These are phyloP conservation scores for Tauraco erythrolophus DNA, from an alignment of 2,113 vertebrate species.

Conservation along the genomic window DNA sequence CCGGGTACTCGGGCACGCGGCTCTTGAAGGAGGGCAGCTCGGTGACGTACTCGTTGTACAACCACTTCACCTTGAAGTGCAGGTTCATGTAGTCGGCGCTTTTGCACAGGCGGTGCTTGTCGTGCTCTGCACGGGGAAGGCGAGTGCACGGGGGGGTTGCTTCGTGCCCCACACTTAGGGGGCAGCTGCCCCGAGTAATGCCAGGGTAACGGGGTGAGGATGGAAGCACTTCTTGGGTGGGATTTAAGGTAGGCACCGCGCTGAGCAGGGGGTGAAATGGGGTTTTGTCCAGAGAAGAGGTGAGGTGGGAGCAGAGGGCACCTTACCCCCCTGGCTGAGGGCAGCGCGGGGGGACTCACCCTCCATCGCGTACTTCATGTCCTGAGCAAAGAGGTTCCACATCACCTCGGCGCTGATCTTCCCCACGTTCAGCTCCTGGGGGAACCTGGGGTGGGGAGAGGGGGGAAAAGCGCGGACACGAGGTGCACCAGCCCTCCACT, in stretches of 20 bases:
- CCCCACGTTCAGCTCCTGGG: constrained; percentile 95
- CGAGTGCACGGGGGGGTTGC: accelerated
- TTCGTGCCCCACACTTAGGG: not conserved
- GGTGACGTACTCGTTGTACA: constrained; percentile 97
- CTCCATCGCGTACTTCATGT: constrained; percentile 99
- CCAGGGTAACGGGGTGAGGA: not conserved
- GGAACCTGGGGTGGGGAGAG: constrained; percentile 75
- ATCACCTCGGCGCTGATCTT: constrained; percentile 99
- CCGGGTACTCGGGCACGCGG: constrained; percentile 93
- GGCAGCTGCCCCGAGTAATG: not conserved
- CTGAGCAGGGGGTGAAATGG: not conserved
- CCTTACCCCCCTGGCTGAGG: too few relatives aligned
- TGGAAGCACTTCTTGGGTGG: not conserved
- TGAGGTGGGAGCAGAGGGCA: not conserved
- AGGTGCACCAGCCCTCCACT: not conserved
- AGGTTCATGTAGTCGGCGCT: constrained; percentile 99
- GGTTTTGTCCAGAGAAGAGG: not conserved
- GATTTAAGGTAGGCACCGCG: not conserved
- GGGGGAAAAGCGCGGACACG: not conserved
- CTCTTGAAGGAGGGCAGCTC: constrained; percentile 96
- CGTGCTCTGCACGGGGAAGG: constrained; percentile 82
- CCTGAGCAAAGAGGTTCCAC: constrained; percentile 99
- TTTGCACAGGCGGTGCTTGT: constrained; percentile 97
- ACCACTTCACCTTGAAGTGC: constrained; percentile 99
- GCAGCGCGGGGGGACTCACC: constrained; percentile 77